phyloP scores from a whole-genome alignment of 2,888 invertebrate genomes.

The Abscondita cerata region DNA sequence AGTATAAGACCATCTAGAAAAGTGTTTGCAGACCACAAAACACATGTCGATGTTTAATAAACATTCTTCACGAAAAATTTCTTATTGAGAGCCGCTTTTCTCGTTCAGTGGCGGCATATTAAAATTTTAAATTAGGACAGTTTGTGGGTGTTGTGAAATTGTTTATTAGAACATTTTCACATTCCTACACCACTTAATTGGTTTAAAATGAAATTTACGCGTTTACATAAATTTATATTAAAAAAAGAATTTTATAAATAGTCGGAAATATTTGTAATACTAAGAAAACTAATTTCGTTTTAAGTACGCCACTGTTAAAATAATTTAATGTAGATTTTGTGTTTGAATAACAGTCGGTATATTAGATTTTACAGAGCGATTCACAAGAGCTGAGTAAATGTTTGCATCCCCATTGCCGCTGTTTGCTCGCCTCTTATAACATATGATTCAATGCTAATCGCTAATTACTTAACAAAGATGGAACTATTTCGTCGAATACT shows the following conservation, averaged over 20 bases:
- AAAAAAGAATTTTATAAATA: constrained; percentile 3
- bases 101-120: not conserved
- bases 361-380: constrained; percentile 46
- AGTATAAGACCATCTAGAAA: constrained; percentile 16
- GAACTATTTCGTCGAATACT: not conserved
- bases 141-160: constrained; percentile 4
- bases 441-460: constrained; percentile 50
- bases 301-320: constrained; percentile 25
- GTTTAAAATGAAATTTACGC: constrained; percentile 6
- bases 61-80: constrained; percentile 21
- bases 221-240: constrained; percentile 6
- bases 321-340: constrained; percentile 21
- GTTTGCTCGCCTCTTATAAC: constrained; percentile 50
- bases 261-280: not conserved
- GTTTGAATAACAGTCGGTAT: constrained; percentile 34
- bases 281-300: not conserved
- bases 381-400: constrained; percentile 55
- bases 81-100: not conserved
- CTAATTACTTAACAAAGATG: constrained; percentile 44
- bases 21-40: constrained; percentile 31
- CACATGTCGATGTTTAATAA: constrained; percentile 35
- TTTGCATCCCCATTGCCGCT: constrained; percentile 50
- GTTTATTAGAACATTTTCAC: constrained; percentile 10
- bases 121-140: constrained; percentile 9
- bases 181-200: not conserved